phyloP scores from a whole-genome alignment of 2,113 vertebrate genomes.

The Nothocercus nigrocapillus region DNA sequence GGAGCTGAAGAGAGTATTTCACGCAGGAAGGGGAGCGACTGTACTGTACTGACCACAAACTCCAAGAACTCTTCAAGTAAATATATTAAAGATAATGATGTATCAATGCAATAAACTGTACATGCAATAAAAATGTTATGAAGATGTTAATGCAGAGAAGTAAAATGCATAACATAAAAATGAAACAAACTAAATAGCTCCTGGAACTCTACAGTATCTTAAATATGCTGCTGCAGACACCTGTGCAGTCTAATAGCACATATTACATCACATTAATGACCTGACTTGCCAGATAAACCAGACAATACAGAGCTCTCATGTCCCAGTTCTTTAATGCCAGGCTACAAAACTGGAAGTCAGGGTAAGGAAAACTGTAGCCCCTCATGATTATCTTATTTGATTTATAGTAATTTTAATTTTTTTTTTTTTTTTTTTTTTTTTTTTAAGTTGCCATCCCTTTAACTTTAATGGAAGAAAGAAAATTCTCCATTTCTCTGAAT shows the following conservation, averaged over 20 bases:
- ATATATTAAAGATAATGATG: neutral
- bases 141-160: neutral
- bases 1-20: neutral
- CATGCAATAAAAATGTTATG: neutral
- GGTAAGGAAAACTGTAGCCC: neutral
- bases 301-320: neutral
- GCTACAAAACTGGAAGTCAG: neutral
- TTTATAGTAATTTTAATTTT: neutral
- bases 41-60: neutral
- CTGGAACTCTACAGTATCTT: conserved; percentile 5
- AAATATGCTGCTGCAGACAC: neutral
- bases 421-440: neutral
- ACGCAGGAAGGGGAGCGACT: neutral
- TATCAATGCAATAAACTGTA: neutral
- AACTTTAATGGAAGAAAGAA: neutral
- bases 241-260: neutral
- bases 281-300: neutral
- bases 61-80: neutral
- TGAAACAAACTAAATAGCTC: neutral
- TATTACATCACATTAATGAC: neutral
- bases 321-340: neutral
- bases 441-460: neutral
- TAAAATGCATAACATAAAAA: neutral
- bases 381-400: neutral
- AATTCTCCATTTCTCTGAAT: neutral